Percentiles rank a stretch among this genome's conserved stretches.
phyloP scores from a whole-genome alignment of 2,888 invertebrate species.

The Myathropa florea region DNA sequence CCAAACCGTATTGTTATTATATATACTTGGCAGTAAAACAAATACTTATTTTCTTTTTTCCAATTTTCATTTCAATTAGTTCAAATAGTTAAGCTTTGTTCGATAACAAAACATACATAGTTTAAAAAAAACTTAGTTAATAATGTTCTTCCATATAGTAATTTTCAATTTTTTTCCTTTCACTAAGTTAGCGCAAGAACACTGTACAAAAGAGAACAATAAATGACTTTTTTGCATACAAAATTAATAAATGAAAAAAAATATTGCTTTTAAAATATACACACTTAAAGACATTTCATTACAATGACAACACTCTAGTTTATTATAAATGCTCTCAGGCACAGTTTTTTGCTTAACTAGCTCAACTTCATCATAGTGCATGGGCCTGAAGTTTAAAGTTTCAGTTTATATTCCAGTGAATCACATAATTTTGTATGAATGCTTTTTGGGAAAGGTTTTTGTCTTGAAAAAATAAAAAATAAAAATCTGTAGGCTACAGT shows the following conservation, averaged over 20 bases:
- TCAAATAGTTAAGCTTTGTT: constrained; percentile 51
- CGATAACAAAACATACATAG: constrained; percentile 27
- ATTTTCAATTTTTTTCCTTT: constrained; percentile 11
- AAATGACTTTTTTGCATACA: constrained; percentile 9
- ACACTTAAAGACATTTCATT: constrained; percentile 24
- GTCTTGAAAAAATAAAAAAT: background rate
- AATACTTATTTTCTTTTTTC: constrained; percentile 18
- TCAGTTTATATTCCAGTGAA: background rate
- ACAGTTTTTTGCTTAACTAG: constrained; percentile 39
- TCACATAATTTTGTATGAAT: background rate
- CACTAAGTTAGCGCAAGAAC: constrained; percentile 56
- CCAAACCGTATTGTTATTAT: constrained; percentile 54
- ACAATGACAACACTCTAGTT: constrained; percentile 39
- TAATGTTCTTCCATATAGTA: constrained; percentile 25
- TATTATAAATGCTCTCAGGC: constrained; percentile 55
- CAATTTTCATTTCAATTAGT: constrained; percentile 33
- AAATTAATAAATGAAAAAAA: constrained; percentile 23
- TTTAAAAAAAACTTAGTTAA: constrained; percentile 35
- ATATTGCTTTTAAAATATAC: background rate
- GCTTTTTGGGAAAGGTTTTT: background rate
- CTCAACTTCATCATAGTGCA: constrained; percentile 37
- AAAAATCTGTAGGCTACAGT: background rate
- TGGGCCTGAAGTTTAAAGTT: constrained; percentile 15
- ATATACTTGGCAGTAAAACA: constrained; percentile 50
- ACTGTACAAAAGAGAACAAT: constrained; percentile 48